These are phyloP conservation scores for Cantharis nigra DNA, from an alignment of 2,888 invertebrate species.

Conservation along the genomic window DNA sequence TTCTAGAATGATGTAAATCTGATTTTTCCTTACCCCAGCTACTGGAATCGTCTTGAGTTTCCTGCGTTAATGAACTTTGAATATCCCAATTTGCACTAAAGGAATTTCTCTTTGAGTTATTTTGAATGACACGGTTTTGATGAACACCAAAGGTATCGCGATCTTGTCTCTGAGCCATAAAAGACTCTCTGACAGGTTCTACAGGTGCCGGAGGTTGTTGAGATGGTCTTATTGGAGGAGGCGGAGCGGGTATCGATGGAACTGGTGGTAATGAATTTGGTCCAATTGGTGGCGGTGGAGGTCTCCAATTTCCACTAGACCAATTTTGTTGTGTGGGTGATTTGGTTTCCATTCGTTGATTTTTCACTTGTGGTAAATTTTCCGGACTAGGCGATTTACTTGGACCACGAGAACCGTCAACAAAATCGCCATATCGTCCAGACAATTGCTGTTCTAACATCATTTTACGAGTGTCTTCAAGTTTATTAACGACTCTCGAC, in stretches of 20 bases:
- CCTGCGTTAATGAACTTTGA: constrained; percentile 50
- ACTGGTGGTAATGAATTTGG: constrained; percentile 63
- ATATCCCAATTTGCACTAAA: constrained; percentile 57
- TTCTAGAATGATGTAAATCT: constrained; percentile 46
- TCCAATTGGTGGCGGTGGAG: constrained; percentile 67
- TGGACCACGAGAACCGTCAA: constrained; percentile 51
- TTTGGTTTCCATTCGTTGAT: constrained; percentile 50
- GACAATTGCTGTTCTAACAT: constrained; percentile 85
- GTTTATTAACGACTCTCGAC: constrained; percentile 74
- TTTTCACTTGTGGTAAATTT: constrained; percentile 40
- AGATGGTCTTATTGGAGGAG: constrained; percentile 60
- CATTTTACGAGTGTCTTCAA: constrained; percentile 84
- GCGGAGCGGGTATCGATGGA: constrained; percentile 64
- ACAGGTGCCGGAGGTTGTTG: constrained; percentile 71
- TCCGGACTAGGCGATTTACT: constrained; percentile 50
- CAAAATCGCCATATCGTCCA: constrained; percentile 66
- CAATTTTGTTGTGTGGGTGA: constrained; percentile 53
- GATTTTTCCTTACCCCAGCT: constrained; percentile 54
- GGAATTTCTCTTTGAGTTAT: constrained; percentile 53
- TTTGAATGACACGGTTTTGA: constrained; percentile 59
- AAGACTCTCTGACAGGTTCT: constrained; percentile 63
- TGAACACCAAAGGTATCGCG: constrained; percentile 75
- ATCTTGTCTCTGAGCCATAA: constrained; percentile 72
- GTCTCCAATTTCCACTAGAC: constrained; percentile 56
- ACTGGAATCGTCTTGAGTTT: constrained; percentile 56